Percentiles rank a stretch among this genome's conserved stretches.
Evolutionary conservation across 2,797 vertebrate species (phyloP).

Genomic region (Saxicola maurus): DNA sequence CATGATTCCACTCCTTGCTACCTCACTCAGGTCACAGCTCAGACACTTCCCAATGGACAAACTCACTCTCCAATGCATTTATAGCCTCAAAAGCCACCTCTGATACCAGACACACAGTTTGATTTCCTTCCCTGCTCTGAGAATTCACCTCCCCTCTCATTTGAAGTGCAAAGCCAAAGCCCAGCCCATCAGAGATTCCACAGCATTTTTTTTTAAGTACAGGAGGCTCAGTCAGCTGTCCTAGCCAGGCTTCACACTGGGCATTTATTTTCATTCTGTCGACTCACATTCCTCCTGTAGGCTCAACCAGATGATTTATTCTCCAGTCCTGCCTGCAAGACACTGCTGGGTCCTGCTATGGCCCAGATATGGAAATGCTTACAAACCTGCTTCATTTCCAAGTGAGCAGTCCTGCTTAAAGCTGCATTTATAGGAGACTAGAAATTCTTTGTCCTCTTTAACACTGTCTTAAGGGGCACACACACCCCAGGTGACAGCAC

Average conservation of each 20-base stretch:
- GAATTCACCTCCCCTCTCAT: background rate
- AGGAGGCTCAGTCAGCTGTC: slow-evolving; percentile 28
- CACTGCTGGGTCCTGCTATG: background rate
- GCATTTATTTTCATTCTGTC: slow-evolving; percentile 57
- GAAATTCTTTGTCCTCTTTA: slow-evolving; percentile 28
- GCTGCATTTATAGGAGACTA: background rate
- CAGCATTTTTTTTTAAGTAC: background rate
- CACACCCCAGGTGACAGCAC: background rate
- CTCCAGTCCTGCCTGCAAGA: background rate
- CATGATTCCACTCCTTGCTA: background rate
- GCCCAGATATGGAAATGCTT: slow-evolving; percentile 16
- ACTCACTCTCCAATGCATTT: background rate
- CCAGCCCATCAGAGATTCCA: background rate
- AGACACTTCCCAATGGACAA: background rate
- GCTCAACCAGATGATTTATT: slow-evolving; percentile 49
- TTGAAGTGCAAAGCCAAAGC: background rate
- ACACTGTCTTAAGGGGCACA: slow-evolving; percentile 11
- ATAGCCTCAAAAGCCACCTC: background rate
- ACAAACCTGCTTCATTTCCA: background rate
- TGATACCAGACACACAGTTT: background rate
- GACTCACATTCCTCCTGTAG: slow-evolving; percentile 37
- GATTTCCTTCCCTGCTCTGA: background rate
- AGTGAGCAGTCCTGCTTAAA: background rate
- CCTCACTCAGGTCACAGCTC: background rate
- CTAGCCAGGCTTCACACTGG: slow-evolving; percentile 44